Evolutionary conservation across 2,888 invertebrate species (phyloP).

Genomic region (Andrena haemorrhoa): DNA sequence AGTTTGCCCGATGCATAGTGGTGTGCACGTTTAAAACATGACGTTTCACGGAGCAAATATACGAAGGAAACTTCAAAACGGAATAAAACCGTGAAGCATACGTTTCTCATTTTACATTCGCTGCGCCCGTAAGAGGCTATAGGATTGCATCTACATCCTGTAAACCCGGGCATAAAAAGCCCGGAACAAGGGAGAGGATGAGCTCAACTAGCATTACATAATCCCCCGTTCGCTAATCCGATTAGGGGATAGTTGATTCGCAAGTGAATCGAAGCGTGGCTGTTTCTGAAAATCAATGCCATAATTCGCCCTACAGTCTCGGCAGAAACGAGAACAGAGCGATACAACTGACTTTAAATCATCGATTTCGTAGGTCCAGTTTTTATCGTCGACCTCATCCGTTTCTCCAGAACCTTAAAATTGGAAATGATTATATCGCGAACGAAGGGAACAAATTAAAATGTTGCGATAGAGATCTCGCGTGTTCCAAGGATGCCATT

Average conservation of each 20-base stretch:
- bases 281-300: slow-evolving; percentile 1
- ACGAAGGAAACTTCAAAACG: background rate
- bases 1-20: too few species aligned
- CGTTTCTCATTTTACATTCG: slow-evolving; percentile 34
- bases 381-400: too few species aligned
- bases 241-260: slow-evolving; percentile 45
- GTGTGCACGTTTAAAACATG: background rate
- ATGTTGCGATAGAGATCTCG: background rate
- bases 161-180: slow-evolving; percentile 32
- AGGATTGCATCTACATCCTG: slow-evolving; percentile 44
- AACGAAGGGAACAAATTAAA: too few species aligned
- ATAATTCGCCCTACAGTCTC: background rate
- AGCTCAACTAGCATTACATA: slow-evolving; percentile 26
- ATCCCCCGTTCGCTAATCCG: slow-evolving; percentile 44
- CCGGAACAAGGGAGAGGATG: slow-evolving; percentile 28
- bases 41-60: slow-evolving; percentile 4
- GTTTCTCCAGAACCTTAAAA: background rate
- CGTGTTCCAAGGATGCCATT: background rate
- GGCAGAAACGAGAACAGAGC: too few species aligned
- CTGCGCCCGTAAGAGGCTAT: slow-evolving; percentile 18
- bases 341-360: too few species aligned
- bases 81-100: slow-evolving; percentile 21
- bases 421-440: background rate
- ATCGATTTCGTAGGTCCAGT: too few species aligned
- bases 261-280: background rate